Evolutionary conservation across 2,113 vertebrate species (phyloP), one percentile per base, ranked within the genome.

Genomic region (Parus major): DNA sequence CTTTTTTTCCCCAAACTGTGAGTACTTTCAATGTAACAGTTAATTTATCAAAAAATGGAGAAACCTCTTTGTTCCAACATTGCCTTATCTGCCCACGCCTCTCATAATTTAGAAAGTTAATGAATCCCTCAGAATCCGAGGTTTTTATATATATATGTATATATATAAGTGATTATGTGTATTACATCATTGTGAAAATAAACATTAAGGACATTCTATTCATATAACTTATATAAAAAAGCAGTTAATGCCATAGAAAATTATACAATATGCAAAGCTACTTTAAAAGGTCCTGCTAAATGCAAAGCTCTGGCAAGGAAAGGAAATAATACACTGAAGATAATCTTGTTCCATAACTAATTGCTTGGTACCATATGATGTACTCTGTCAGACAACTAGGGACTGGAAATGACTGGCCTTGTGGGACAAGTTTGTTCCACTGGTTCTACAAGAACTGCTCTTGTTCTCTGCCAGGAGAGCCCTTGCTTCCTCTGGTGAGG

Each of bases 141-240:
- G 59, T 60, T 90, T 92, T 39, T 19, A 53, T 15, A 60, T 22
- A 52, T 72, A 19, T 53, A 56, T 76, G 60, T 11, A 39, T 47
- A 47, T 35, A 27, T 39, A 29, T 13, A 28, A n/a, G n/a, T 49
- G 29, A 77, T 83, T 87, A 80, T 1, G 3, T 65, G 56, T 66
- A 90, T 87, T 87, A 93, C 77, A 29, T 91, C 85, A 94, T 35
- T 61, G 57, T 88, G 60, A 93, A 92, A 94, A 91, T 75, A 95
- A 90, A 83, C 75, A 88, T 36, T 81, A 81, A 50, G 46, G 76
- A 64, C 25, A 33, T 90, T 83, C 83, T 78, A 71, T 84, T 88
- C n/a, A 64, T 60, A 39, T 46, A 86, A 81, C 35, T 60, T 79
- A 49, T 6, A 83, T n/a, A 56, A 93, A 90, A 84, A 78, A 90